Evolutionary conservation across 2,888 invertebrate genomes (phyloP), one percentile per base, ranked within the genome.

Genomic region (Reticulitermes lucifugus): DNA sequence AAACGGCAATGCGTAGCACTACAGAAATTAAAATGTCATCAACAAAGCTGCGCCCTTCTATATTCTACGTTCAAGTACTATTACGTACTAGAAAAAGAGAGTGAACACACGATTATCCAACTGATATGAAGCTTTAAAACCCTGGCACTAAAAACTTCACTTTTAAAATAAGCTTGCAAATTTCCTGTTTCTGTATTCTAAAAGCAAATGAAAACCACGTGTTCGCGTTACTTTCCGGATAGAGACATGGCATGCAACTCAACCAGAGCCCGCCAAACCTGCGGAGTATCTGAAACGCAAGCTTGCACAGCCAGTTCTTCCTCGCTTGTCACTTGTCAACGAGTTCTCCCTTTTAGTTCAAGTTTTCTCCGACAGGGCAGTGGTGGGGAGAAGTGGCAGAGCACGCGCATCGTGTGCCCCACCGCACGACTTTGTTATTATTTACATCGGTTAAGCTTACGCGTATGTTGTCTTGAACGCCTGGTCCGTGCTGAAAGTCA

Each of bases 311-410:
- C 18, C 79, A 43, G 79, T 51, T 79, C 51, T 51, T 79, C 55
- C 70, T 70, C 81, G 41, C 79, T 55, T 29, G 25, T 73, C 79
- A 25, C 80, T 59, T 80, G 81, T 81, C 81, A 81, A 81, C 81
- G 65, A 18, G 65, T 59, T 59, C 81, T 70, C 81, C 60, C 70
- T 25, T 41, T 70, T 81, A 81, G 81, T 81, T 81, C 81, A 65
- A 43, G 81, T 81, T 81, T 70, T 46, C 65, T 70, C 81, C 81
- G 81, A 25, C 81, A 81, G 81, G 55, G 81, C 43, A 25, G n/a
- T 35, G 25, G 60, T 35, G 29, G 59, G 80, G 25, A 55, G 59
- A 25, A 55, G 51, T n/a, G 41, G 35, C 41, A 41, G 60, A 46
- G 65, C 65, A 65, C 65, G 65, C 65, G 65, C 65, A 65, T 65